Conservation (phyloP, 2,888 invertebrate species). For the Lycaena phlaeas region DNA sequence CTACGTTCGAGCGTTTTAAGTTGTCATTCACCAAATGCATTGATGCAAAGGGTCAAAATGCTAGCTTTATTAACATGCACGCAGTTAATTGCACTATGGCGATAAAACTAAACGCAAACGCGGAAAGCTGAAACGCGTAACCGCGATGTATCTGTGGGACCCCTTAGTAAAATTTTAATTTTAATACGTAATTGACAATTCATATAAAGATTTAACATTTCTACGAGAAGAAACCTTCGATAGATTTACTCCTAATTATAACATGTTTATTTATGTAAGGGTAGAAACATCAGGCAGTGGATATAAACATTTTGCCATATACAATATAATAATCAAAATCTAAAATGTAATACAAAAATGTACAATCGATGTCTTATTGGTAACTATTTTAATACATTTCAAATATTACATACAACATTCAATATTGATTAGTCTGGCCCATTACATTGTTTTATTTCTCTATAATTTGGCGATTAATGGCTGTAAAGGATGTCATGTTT, state of each 20-base stretch:
- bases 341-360: constrained; percentile 5
- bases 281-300: constrained; percentile 4
- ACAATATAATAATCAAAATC: constrained; percentile 4
- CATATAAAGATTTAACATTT: background rate
- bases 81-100: too few relatives aligned
- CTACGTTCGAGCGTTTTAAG: too few relatives aligned
- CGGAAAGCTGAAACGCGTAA: too few relatives aligned
- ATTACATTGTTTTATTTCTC: background rate
- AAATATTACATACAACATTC: background rate
- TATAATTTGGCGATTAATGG: background rate
- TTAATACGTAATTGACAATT: constrained; percentile 5
- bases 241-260: background rate
- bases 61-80: too few relatives aligned
- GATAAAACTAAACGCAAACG: too few relatives aligned
- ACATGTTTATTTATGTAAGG: background rate
- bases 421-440: constrained; percentile 3
- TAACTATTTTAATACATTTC: constrained; percentile 3
- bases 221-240: background rate
- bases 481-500: constrained; percentile 15
- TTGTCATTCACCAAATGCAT: too few relatives aligned
- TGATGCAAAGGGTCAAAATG: too few relatives aligned
- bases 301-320: background rate
- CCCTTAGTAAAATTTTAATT: too few relatives aligned
- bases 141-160: too few relatives aligned
- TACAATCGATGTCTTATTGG: constrained; percentile 7